phyloP scores from a whole-genome alignment of 2,888 invertebrate genomes.

The Plutella xylostella region DNA sequence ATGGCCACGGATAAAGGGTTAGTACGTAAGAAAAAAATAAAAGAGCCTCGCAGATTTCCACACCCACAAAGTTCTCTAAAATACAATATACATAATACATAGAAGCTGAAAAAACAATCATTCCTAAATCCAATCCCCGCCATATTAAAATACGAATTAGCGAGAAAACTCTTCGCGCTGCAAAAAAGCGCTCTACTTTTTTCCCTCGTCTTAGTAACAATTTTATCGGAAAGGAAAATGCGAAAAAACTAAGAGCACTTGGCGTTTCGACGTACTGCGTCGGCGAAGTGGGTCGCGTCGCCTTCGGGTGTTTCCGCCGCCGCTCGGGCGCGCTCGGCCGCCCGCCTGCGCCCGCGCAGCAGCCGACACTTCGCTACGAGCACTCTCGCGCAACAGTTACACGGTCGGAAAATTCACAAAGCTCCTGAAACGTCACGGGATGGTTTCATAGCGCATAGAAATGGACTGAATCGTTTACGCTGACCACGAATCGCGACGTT shows the following conservation, averaged over 20 bases:
- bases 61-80: too few relatives aligned
- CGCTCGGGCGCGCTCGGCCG: slow-evolving; percentile 40
- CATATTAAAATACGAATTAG: too few relatives aligned
- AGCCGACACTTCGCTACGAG: slow-evolving; percentile 41
- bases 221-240: slow-evolving; percentile 68
- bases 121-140: too few relatives aligned
- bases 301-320: slow-evolving; percentile 45
- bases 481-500: too few relatives aligned
- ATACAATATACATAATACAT: too few relatives aligned
- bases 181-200: too few relatives aligned
- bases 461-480: slow-evolving; percentile 38
- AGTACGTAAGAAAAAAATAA: too few relatives aligned
- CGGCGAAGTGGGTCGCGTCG: slow-evolving; percentile 60
- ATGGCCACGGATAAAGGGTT: too few relatives aligned
- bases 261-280: slow-evolving; percentile 55
- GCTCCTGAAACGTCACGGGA: slow-evolving; percentile 46
- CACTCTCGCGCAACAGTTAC: slow-evolving; percentile 39
- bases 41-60: too few relatives aligned
- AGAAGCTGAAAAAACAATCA: too few relatives aligned
- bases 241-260: slow-evolving; percentile 52
- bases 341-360: slow-evolving; percentile 38
- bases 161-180: too few relatives aligned
- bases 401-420: slow-evolving; percentile 25
- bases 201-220: too few relatives aligned
- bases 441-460: slow-evolving; percentile 22